These are phyloP conservation scores for Colistium nudipinnis DNA, from an alignment of 2,113 vertebrate genomes.

Conservation along the genomic window DNA sequence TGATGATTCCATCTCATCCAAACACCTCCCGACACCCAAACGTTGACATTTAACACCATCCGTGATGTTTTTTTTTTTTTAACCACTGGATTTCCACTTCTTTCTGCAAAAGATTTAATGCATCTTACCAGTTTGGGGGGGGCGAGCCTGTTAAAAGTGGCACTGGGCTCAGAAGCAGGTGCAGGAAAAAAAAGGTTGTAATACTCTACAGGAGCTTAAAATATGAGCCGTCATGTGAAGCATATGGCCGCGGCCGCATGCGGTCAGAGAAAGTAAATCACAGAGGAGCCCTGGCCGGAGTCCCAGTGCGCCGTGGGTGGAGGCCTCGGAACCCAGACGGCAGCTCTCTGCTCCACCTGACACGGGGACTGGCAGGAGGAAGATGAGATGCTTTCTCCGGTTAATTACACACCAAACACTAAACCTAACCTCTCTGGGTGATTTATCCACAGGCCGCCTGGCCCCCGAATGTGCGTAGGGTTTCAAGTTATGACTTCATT, in stretches of 20 bases:
- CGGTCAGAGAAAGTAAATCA: slow-evolving; percentile 61
- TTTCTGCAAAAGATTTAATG: no score
- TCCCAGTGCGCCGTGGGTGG: slow-evolving; percentile 50
- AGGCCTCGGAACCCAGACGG: slow-evolving; percentile 29
- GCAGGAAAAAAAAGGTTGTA: background rate
- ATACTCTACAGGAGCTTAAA: slow-evolving; percentile 41
- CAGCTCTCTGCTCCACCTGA: slow-evolving; percentile 29
- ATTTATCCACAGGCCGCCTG: background rate
- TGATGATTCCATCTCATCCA: background rate
- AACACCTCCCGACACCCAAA: background rate
- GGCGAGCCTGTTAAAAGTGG: no score
- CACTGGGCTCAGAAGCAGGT: background rate
- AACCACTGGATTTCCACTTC: no score
- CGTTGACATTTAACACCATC: background rate
- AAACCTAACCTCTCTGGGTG: background rate
- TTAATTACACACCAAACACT: background rate
- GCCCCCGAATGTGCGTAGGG: background rate
- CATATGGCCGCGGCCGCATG: slow-evolving; percentile 55
- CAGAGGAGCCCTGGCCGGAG: slow-evolving; percentile 45
- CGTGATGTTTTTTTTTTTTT: no score
- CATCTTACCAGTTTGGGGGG: no score
- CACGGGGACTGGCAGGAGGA: background rate
- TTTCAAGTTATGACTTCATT: background rate
- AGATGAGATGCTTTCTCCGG: background rate
- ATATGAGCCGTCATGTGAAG: slow-evolving; percentile 48